These are phyloP conservation scores for Microcebus ravelobensis DNA, from an alignment of 2,113 vertebrate genomes.

Conservation along the genomic window DNA sequence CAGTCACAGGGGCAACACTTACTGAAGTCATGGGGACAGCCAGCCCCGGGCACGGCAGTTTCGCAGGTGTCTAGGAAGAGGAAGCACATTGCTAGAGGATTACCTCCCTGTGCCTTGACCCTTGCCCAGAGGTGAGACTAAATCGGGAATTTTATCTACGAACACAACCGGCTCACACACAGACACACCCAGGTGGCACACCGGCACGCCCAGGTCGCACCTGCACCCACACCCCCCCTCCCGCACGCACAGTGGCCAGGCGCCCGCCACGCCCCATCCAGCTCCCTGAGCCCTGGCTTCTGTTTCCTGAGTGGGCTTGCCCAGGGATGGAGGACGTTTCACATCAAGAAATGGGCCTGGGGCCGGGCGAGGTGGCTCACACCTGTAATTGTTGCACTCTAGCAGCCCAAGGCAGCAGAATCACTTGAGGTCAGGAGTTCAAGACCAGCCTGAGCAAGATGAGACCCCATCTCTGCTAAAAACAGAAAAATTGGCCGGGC, in stretches of 20 bases:
- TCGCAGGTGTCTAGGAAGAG: not conserved
- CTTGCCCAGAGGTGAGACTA: not conserved
- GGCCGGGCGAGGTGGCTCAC: too few relatives aligned
- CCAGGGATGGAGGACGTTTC: not conserved
- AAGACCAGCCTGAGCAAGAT: too few relatives aligned
- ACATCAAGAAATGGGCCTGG: not conserved
- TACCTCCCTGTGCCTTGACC: not conserved
- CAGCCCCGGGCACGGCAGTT: too few relatives aligned
- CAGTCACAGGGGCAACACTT: not conserved
- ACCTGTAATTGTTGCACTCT: too few relatives aligned
- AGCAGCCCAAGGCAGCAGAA: too few relatives aligned
- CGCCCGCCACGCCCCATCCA: not conserved
- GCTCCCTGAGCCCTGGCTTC: too few relatives aligned
- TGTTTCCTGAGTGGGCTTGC: not conserved
- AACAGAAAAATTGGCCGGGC: too few relatives aligned
- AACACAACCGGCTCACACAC: not conserved
- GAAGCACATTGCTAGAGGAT: not conserved
- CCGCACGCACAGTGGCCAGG: not conserved
- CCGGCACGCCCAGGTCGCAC: not conserved
- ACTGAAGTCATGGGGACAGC: rapidly evolving
- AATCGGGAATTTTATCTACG: not conserved
- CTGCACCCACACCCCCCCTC: not conserved
- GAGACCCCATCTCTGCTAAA: too few relatives aligned
- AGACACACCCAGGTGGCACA: not conserved
- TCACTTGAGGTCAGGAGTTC: too few relatives aligned